Conservation (phyloP, 2,888 invertebrate species). For the Meteorus colon region DNA sequence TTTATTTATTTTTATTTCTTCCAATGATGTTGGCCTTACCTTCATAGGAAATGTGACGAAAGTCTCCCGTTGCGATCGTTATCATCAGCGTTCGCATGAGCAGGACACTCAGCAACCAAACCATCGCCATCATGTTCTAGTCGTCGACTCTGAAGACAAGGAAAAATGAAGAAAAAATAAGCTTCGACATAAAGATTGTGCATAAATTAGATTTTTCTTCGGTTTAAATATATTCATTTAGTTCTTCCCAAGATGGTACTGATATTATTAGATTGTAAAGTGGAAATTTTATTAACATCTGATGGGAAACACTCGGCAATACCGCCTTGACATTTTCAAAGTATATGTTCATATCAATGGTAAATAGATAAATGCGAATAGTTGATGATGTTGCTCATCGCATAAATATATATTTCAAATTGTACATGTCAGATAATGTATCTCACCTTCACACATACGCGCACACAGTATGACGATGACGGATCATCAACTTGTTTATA, state of each 20-base stretch:
- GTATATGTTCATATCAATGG: neutral
- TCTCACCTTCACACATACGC: slow-evolving; percentile 1
- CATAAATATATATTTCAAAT: slow-evolving; percentile 26
- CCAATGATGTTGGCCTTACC: slow-evolving; percentile 56
- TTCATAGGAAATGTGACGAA: slow-evolving; percentile 67
- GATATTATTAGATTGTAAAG: neutral
- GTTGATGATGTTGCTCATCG: slow-evolving; percentile 33
- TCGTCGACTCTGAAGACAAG: slow-evolving; percentile 12
- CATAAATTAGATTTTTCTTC: neutral
- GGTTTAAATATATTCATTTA: neutral
- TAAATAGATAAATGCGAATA: slow-evolving; percentile 2
- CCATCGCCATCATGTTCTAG: slow-evolving; percentile 46
- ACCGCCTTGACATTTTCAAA: slow-evolving; percentile 48
- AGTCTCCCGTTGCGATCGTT: slow-evolving; percentile 59
- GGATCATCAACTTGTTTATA: slow-evolving; percentile 29
- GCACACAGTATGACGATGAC: slow-evolving; percentile 43
- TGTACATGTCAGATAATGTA: slow-evolving; percentile 42
- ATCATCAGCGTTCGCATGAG: slow-evolving; percentile 51
- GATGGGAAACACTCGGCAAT: slow-evolving; percentile 20
- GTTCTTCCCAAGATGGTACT: neutral
- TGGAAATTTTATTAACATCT: slow-evolving; percentile 26
- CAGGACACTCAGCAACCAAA: slow-evolving; percentile 50
- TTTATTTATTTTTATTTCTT: slow-evolving; percentile 30
- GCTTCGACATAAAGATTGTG: neutral
- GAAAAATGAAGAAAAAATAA: slow-evolving; percentile 31